These are phyloP conservation scores for Drosophila subsilvestris DNA, from an alignment of 2,888 invertebrate species.

Conservation along the genomic window DNA sequence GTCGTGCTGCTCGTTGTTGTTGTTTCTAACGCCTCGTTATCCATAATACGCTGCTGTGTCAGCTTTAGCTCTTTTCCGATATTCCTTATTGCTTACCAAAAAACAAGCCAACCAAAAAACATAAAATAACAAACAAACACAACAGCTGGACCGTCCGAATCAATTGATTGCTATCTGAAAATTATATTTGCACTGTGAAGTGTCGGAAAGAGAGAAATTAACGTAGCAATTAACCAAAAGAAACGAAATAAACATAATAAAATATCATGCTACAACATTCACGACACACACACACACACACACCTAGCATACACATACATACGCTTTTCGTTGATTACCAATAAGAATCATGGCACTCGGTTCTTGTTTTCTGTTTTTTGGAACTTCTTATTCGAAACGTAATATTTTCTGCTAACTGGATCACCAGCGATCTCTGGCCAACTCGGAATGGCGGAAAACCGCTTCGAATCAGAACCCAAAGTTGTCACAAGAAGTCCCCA, in stretches of 20 bases:
- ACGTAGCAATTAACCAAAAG: constrained; percentile 59
- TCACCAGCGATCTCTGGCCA: not conserved
- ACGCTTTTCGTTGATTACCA: constrained; percentile 1
- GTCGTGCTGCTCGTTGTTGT: constrained; percentile 63
- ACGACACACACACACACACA: constrained; percentile 19
- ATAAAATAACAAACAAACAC: constrained; percentile 44
- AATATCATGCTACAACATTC: constrained; percentile 58
- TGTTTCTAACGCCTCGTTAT: constrained; percentile 80
- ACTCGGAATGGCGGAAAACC: constrained; percentile 47
- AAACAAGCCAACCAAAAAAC: constrained; percentile 17
- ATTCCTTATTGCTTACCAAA: constrained; percentile 44
- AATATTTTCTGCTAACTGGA: not conserved
- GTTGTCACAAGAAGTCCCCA: constrained; percentile 61
- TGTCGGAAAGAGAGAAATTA: constrained; percentile 61
- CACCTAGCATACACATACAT: constrained; percentile 19
- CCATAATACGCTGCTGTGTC: constrained; percentile 80
- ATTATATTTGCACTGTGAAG: constrained; percentile 60
- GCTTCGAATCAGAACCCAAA: constrained; percentile 52
- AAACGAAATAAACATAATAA: constrained; percentile 42
- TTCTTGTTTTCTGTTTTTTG: not conserved
- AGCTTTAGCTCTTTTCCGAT: constrained; percentile 53
- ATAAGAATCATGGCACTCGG: not conserved
- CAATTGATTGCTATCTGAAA: constrained; percentile 60
- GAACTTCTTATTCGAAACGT: not conserved
- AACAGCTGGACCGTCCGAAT: constrained; percentile 36